Base-by-base conservation (phyloP, 2,113 vertebrate genomes). In the Amblyornis subalaris region DNA sequence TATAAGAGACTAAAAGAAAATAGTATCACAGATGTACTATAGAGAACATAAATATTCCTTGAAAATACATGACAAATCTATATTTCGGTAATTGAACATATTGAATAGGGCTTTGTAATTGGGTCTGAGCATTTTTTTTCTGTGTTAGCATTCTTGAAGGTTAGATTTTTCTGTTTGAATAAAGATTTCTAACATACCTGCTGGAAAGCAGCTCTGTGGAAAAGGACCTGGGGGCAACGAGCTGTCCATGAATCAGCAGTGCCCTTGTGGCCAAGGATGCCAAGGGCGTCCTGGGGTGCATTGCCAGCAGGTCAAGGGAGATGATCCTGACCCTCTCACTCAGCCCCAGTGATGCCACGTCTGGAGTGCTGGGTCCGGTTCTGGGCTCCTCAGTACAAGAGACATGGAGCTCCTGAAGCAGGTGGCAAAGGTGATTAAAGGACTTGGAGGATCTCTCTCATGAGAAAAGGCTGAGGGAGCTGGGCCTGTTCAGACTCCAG, bases 291-390 rank as follows among this genome's bases (percentile, higher is more conserved):
- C 21, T 67, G 21, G 14, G 4, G 6, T 69, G 53, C 48, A 48
- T 12, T 6, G 19, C 10, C 54, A 61, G 26, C 62, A 61, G 18
- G 10, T 42, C 0, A 0, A 75, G 31, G 31, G 18, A 42, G 54
- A 12, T 54, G 54, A 33, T 69, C 62, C 18, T 89, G 29, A 12
- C 26, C 8, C 9, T 80, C 51, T 51, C 36, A 1, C 8, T 33
- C 54, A 35, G 40, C 35, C 35, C 35, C 61, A 9, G 31, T 62
- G 55, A 28, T 22, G 26, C 54, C 12, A 18, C 5, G 31, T 9
- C 5, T 67, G 47, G 14, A 54, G 16, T 67, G 29, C 29, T 82
- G 21, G 61, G 40, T 42, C 78, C 35, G 28, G 0, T 61, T 75
- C n/a, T 35, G 40, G 25, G 14, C 25, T 69, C 18, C 14, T 82